Conservation (phyloP, 2,888 invertebrate species). For the Ceramica pisi region DNA sequence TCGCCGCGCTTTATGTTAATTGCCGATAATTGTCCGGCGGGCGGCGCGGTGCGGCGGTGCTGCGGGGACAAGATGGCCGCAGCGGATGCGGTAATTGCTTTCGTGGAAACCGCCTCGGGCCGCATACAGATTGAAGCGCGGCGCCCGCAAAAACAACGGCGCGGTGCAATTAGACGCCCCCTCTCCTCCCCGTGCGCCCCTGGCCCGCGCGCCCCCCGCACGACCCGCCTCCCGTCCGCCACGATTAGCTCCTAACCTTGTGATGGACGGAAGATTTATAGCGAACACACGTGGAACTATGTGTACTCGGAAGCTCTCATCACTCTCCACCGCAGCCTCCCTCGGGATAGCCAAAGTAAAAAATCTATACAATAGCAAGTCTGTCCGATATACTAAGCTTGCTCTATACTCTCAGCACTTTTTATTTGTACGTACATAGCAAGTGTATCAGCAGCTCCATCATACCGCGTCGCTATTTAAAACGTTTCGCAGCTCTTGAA, state of each 20-base stretch:
- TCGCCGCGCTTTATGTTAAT: conserved; percentile 77
- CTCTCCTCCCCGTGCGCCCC: conserved; percentile 29
- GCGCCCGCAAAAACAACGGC: conserved; percentile 78
- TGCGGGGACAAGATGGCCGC: conserved; percentile 84
- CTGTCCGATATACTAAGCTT: not conserved
- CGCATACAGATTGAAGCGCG: conserved; percentile 83
- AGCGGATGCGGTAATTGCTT: conserved; percentile 88
- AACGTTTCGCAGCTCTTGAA: conserved; percentile 3
- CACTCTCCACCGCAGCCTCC: not conserved
- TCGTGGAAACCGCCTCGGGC: conserved; percentile 82
- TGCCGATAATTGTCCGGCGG: conserved; percentile 79
- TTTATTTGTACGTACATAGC: not conserved
- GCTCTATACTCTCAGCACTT: not conserved
- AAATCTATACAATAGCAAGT: conserved; percentile 17
- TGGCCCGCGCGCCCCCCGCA: conserved; percentile 35
- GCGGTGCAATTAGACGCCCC: conserved; percentile 77
- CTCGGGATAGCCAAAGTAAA: not conserved
- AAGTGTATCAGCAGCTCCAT: conserved; percentile 10
- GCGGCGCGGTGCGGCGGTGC: conserved; percentile 39
- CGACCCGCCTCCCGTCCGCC: conserved; percentile 58
- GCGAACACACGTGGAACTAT: conserved; percentile 54
- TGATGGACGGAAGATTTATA: conserved; percentile 53
- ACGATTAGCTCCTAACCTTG: conserved; percentile 62
- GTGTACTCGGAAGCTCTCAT: conserved; percentile 17
- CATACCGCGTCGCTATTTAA: not conserved